Conservation (phyloP, 2,797 vertebrate genomes). For the Emydoidea blandingii region DNA sequence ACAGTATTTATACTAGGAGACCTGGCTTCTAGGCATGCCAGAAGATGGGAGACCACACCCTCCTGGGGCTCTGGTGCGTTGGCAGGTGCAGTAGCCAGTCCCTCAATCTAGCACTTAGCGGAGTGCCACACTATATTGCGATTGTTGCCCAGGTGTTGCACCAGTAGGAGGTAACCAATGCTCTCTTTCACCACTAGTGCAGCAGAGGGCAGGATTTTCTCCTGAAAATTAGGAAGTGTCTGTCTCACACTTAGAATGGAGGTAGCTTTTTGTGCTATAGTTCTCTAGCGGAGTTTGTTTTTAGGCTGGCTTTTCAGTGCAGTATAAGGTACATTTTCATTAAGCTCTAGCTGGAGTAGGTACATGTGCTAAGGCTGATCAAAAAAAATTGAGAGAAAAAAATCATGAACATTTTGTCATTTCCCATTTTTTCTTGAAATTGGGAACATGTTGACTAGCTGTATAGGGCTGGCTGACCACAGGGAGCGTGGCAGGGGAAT, state of each 20-base stretch:
- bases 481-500: background rate
- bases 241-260: background rate
- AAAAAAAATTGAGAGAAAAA: background rate
- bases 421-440: background rate
- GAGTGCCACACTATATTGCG: background rate
- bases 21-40: background rate
- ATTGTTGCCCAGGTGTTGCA: background rate
- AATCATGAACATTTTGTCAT: no score
- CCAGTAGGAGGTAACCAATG: background rate
- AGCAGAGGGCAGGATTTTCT: background rate
- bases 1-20: background rate
- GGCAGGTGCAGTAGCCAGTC: background rate
- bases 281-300: background rate
- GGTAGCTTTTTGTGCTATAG: background rate
- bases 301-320: background rate
- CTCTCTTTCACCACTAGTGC: background rate
- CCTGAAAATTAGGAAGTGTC: background rate
- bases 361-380: background rate
- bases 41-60: background rate
- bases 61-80: accelerated
- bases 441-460: background rate
- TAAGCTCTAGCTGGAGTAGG: background rate
- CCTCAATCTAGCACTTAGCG: background rate
- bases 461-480: background rate
- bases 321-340: background rate